Percentiles rank a stretch among this genome's conserved stretches.
phyloP scores from a whole-genome alignment of 2,113 vertebrate species.

The Muntiacus reevesi region DNA sequence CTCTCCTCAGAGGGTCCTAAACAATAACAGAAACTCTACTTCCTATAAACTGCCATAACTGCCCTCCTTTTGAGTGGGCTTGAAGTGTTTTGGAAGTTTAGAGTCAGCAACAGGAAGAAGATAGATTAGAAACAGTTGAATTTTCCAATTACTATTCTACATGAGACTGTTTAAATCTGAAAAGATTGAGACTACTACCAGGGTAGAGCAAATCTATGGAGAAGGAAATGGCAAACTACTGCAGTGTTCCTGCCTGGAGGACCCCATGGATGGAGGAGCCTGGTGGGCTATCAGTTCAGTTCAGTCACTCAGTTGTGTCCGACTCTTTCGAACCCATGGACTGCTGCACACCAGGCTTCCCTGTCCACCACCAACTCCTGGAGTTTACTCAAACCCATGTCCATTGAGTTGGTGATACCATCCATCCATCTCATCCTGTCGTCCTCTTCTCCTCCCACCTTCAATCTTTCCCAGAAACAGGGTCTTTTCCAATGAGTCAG shows the following conservation, averaged over 20 bases:
- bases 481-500: not conserved
- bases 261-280: not conserved
- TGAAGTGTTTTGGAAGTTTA: not conserved
- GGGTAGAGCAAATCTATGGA: not conserved
- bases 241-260: not conserved
- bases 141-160: not conserved
- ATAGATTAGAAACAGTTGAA: not conserved
- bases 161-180: not conserved
- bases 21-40: not conserved
- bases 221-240: not conserved
- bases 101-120: not conserved
- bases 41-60: not conserved
- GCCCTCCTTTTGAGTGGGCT: not conserved
- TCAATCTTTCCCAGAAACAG: not conserved
- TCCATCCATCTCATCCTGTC: not conserved
- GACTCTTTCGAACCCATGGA: not conserved
- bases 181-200: not conserved
- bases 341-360: not conserved
- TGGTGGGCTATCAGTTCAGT: not conserved
- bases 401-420: not conserved
- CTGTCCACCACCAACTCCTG: not conserved
- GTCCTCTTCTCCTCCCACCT: not conserved
- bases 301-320: not conserved
- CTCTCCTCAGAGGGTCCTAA: not conserved
- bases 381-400: not conserved